Percentiles rank a stretch among this genome's conserved stretches.
phyloP scores from a whole-genome alignment of 2,113 vertebrate species.

The Amphiprion percula region DNA sequence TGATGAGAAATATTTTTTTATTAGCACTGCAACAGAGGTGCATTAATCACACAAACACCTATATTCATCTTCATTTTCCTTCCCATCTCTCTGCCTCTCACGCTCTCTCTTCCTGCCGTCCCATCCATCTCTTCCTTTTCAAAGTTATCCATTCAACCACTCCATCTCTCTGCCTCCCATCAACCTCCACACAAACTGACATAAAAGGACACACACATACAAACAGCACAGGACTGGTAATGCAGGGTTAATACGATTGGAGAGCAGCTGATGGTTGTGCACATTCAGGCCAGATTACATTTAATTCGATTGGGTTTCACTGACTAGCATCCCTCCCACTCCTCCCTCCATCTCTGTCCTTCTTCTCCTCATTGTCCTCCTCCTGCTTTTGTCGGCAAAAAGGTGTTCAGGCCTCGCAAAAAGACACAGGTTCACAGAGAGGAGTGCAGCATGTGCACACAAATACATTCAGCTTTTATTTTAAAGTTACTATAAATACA shows the following conservation, averaged over 20 bases:
- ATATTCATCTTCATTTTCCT: conserved; percentile 63
- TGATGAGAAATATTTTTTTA: conserved; percentile 60
- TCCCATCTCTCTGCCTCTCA: conserved; percentile 38
- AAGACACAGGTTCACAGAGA: conserved; percentile 37
- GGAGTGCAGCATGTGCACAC: conserved; percentile 1
- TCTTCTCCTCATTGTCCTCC: conserved; percentile 52
- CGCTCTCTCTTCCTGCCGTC: conserved; percentile 37
- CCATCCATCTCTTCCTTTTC: conserved; percentile 59
- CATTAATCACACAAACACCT: conserved; percentile 64
- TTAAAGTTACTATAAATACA: conserved; percentile 16
- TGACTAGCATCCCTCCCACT: conserved; percentile 62
- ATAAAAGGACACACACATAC: conserved; percentile 37
- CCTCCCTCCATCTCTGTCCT: conserved; percentile 38
- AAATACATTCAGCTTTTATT: conserved; percentile 31
- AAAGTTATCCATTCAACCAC: conserved; percentile 69
- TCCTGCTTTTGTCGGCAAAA: conserved; percentile 55
- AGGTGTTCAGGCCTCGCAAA: conserved; percentile 48
- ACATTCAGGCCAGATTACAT: conserved; percentile 93
- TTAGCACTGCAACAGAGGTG: conserved; percentile 52
- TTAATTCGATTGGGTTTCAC: conserved; percentile 94
- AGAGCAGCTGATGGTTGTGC: conserved; percentile 91
- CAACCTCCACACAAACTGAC: conserved; percentile 32
- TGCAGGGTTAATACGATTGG: conserved; percentile 95
- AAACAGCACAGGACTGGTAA: conserved; percentile 83
- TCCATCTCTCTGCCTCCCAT: conserved; percentile 47